Evolutionary conservation across 2,797 vertebrate genomes (phyloP).

Genomic region (Cirrhinus mrigala): DNA sequence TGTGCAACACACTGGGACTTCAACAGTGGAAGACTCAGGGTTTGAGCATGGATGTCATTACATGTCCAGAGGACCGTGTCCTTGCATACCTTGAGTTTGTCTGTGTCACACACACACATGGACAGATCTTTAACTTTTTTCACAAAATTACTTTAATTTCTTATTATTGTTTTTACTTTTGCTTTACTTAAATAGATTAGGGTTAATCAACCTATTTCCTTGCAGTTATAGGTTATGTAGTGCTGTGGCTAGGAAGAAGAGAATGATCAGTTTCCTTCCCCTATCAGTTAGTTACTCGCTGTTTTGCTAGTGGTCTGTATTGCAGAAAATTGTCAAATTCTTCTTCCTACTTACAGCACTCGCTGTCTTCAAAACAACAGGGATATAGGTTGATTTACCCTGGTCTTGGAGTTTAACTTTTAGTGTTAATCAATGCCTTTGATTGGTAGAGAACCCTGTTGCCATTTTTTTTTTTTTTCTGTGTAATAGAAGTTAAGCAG

Average conservation of each 20-base stretch:
- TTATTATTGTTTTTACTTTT: neutral
- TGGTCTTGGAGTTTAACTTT: neutral
- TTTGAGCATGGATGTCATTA: constrained; percentile 12
- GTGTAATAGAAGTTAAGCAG: neutral
- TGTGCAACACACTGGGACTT: constrained; percentile 9
- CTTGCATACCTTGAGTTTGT: constrained; percentile 32
- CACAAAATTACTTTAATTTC: constrained; percentile 4
- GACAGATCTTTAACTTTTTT: neutral
- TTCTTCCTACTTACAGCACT: constrained; percentile 15
- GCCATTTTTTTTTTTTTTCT: neutral
- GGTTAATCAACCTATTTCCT: constrained; percentile 33
- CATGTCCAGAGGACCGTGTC: neutral
- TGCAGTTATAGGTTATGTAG: constrained; percentile 8
- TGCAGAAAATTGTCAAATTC: constrained; percentile 2
- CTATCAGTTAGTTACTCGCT: neutral
- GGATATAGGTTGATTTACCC: constrained; percentile 26
- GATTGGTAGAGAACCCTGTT: neutral
- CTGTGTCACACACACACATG: neutral
- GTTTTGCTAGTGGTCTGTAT: constrained; percentile 1
- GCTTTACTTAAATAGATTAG: neutral
- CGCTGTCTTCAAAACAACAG: constrained; percentile 41
- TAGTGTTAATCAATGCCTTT: neutral
- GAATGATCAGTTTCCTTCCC: constrained; percentile 34
- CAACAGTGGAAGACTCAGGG: neutral
- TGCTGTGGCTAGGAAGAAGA: constrained; percentile 38